Base-by-base conservation (phyloP, 2,113 vertebrate species). In the Carassius auratus region DNA sequence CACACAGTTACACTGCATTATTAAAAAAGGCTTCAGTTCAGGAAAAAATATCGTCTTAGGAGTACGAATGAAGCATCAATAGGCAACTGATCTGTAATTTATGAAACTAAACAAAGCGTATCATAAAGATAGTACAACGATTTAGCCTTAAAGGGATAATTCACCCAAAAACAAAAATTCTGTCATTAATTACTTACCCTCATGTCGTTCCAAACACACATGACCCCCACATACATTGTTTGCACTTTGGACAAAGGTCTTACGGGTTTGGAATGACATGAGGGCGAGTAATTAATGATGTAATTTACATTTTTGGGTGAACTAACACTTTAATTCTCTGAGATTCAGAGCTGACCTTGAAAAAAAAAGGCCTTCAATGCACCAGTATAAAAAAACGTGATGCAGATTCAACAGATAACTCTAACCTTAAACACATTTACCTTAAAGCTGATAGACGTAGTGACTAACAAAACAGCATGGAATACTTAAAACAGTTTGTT, bases 401-500 rank as follows among this genome's bases (percentile, higher is more conserved):
- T 64, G 6, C 8, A 23, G 61, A 45, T 45, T 14, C 50, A 61
- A 61, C 15, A 9, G 59, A 64, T 45, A 15, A 45, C 62, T 26
- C 4, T 23, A 26, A 45, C 6, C 21, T 26, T n/a, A 61, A 50
- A 52, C 50, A 52, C 17, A 15, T 52, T 15, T 52, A 52, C 50
- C 33, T 14, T 62, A 23, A 80, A 64, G n/a, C 62, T 10, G 21
- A 45, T 48, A 14, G 7, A 80, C 10, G n/a, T 6, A 33, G 52
- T 45, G 21, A 42, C 36, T 64, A 45, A 76, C 62, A 69, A 57
- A 77, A 77, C 74, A 19, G 15, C 33, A 69, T 26, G 57, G 33
- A 86, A 45, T 86, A 23, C 48, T 81, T 36, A 48, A 50, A 59
- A 76, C n/a, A 52, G 33, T 48, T 14, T 50, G 81, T 74, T 76